These are phyloP conservation scores for Galaxea fascicularis DNA, from an alignment of 92 coral and sea anemone genomes.

Conservation along the genomic window DNA sequence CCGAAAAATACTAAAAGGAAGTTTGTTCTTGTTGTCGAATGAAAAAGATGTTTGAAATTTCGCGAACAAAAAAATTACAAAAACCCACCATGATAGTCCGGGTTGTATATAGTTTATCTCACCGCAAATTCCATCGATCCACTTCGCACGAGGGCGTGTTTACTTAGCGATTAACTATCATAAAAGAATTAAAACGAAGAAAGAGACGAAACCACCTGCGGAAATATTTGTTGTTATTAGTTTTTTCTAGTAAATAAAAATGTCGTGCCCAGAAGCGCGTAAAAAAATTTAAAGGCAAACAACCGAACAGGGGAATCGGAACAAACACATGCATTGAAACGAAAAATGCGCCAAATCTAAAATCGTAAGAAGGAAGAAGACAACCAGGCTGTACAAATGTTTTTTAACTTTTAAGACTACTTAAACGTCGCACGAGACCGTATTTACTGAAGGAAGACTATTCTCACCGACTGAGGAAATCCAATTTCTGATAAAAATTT, in stretches of 20 bases:
- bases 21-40: background rate
- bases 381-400: too few relatives aligned
- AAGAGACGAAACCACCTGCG: background rate
- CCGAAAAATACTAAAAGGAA: background rate
- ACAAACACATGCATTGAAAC: too few relatives aligned
- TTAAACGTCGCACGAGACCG: too few relatives aligned
- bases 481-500: too few relatives aligned
- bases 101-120: background rate
- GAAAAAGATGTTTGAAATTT: background rate
- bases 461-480: too few relatives aligned
- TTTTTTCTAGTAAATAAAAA: background rate
- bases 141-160: background rate
- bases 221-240: slow-evolving; percentile 6
- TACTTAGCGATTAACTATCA: background rate
- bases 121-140: background rate
- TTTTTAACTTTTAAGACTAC: too few relatives aligned
- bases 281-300: too few relatives aligned
- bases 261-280: background rate
- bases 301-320: too few relatives aligned
- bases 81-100: background rate
- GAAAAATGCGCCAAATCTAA: too few relatives aligned
- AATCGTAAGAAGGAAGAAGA: too few relatives aligned
- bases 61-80: background rate
- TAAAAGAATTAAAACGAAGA: background rate
- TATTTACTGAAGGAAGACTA: too few relatives aligned